Evolutionary conservation across 1,140 invertebrate species (phyloP), one percentile per base, ranked within the genome.

Genomic region (Eulimnadia texana): DNA sequence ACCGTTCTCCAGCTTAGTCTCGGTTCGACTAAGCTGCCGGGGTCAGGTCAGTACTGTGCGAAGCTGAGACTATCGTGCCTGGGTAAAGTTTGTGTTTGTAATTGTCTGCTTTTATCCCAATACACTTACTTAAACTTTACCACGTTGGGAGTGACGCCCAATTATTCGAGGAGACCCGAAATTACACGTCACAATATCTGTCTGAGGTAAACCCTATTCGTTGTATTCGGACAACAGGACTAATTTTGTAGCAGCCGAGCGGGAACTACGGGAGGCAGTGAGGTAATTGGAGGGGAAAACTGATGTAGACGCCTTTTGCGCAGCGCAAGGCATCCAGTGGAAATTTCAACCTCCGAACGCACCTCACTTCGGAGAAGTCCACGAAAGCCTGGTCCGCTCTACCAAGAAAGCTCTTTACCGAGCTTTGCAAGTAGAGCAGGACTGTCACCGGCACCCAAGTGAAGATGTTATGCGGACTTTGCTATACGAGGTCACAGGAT

Each of bases 311-410:
- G 64, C 61, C 50, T 62, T 66, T 19, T 67, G 61, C 50, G 19
- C 62, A 2, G 64, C 55, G 1, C 29, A 64, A 59, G 50, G 65
- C 50, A 75, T 74, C 27, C 51, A 67, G 16, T 74, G 71, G 71
- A 67, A 67, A 20, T 75, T 76, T 64, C 74, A 72, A 65, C 72
- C 72, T 1, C 71, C 74, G 13, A 62, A 67, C 9, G 68, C 72
- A 19, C 55, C 72, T 6, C 57, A 58, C 42, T 58, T 58, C 11
- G 57, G 57, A 20, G 57, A 28, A 6, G 57, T 28, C 19, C 57
- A 58, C 23, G 57, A 50, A 47, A 27, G 22, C 16, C 25, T 58
- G 2, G 57, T 58, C 16, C 16, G 24, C 13, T 58, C 57, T 13
- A 24, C 57, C 25, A 58, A 58, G 33, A 16, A 23, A 13, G 57